Evolutionary conservation across 2,113 vertebrate species (phyloP), one percentile per base, ranked within the genome.

Genomic region (Agelaius phoeniceus): DNA sequence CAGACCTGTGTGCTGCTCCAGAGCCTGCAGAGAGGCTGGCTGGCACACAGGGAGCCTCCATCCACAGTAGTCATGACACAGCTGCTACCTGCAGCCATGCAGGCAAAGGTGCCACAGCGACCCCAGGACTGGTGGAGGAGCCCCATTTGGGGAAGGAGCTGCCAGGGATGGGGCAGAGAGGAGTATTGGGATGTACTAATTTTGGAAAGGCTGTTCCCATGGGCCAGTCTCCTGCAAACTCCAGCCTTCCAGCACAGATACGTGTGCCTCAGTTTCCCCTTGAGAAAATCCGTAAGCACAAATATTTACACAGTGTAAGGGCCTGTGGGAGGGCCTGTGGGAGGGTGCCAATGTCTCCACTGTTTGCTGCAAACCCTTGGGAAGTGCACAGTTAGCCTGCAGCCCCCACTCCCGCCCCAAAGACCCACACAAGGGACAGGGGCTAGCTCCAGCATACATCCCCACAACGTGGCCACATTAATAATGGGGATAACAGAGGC

Each of bases 321-420:
- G 68, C 30, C 39, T 18, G 37, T 37, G 37, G 37, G 43, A 44
- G 17, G 43, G 43, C 26, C 26, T 2, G 1, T 59, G 46, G 67
- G 52, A 54, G 79, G 20, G 31, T 74, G 62, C 69, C 81, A 75
- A 6, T 26, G 35, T 66, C 73, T 93, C 51, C 66, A 33, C 75
- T 76, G 58, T 87, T 75, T 79, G 69, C 43, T 81, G 76, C 46
- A 81, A 91, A 86, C 57, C 67, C 78, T 81, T 3, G 7, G 57
- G 52, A 93, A 86, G 65, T 2, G 2, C 8, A 20, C 1, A 4
- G 63, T 51, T 37, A 81, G 71, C n/a, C 78, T 79, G 58, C 7
- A 1, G 31, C 21, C n/a, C 37, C n/a, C n/a, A 4, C 18, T 6
- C 5, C 10, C 5, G 5, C 22, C 7, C 22, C 54, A 0, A 0